Evolutionary conservation across 2,888 invertebrate species (phyloP).

Genomic region (Leucophenga maculata): DNA sequence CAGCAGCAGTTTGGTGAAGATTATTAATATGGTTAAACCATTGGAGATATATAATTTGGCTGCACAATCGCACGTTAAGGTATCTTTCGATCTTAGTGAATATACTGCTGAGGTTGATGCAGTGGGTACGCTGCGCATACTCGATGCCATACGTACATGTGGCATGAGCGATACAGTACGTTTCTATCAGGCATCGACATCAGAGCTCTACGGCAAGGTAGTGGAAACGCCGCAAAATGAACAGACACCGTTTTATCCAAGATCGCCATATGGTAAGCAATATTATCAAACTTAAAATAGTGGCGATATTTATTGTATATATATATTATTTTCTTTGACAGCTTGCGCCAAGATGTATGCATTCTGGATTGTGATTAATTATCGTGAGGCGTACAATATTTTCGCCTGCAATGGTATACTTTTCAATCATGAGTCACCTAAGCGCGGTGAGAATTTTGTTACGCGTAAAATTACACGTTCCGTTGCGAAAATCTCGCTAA

Average conservation of each 20-base stretch:
- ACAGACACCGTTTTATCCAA: constrained; percentile 95
- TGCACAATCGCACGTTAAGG: constrained; percentile 99
- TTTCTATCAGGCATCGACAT: constrained; percentile 97
- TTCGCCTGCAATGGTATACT: constrained; percentile 96
- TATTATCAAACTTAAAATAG: background rate
- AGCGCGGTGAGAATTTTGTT: constrained; percentile 97
- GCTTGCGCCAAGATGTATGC: constrained; percentile 97
- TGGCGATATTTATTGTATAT: too few relatives aligned
- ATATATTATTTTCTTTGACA: constrained; percentile 71
- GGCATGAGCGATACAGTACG: constrained; percentile 84
- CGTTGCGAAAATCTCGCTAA: constrained; percentile 95
- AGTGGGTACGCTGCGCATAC: constrained; percentile 90
- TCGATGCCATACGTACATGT: constrained; percentile 93
- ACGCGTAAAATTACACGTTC: constrained; percentile 97
- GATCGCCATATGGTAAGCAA: constrained; percentile 92
- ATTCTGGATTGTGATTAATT: constrained; percentile 96
- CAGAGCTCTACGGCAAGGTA: constrained; percentile 95
- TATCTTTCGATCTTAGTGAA: constrained; percentile 98
- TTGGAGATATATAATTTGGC: constrained; percentile 98
- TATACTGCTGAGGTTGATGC: constrained; percentile 99
- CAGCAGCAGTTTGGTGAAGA: constrained; percentile 92
- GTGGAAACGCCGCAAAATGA: constrained; percentile 94
- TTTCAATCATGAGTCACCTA: constrained; percentile 96
- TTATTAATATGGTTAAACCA: constrained; percentile 80
- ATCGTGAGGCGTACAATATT: constrained; percentile 95